Base-by-base conservation (phyloP, 2,113 vertebrate genomes). In the Microcebus ravelobensis region DNA sequence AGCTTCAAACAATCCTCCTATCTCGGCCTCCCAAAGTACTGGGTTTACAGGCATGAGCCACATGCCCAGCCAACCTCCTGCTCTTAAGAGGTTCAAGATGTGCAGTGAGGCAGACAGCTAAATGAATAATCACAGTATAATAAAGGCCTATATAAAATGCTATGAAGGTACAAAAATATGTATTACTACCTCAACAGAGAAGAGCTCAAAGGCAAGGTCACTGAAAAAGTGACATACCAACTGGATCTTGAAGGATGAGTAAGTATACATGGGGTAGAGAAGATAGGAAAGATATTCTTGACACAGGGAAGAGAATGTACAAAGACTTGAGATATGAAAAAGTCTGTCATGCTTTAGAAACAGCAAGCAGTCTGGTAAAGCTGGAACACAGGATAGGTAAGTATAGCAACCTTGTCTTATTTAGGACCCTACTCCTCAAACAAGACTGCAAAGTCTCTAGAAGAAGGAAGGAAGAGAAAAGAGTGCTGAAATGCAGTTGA, bases 371-470 rank as follows among this genome's bases (percentile, higher is more conserved):
- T 2, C 83, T 79, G 13, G 31, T 29, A 74, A 27, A 96, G 57
- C 3, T 68, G 42, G n/a, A 84, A 63, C 65, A 87, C 71, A 81
- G n/a, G 25, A 70, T 4, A 27, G 48, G 45, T 83, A 31, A 96
- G 34, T 57, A 8, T 50, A 68, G 27, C 34, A 74, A 50, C 39
- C 67, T 80, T 52, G 25, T 55, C n/a, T 76, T 84, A 63, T 63
- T 89, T 87, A 74, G 52, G 42, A 96, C n/a, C 23, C 31, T 81
- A 39, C 55, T 70, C 83, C 57, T 94, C 87, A 93, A 77, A 89
- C 1, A 11, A 59, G 21, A 63, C 90, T 50, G 4, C 17, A 80
- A 94, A 94, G 82, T 67, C 67, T 81, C 70, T 76, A 79, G 34
- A n/a, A 81, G 31, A 87, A 71, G 3, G 36, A 65, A 68, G 27